Conservation (phyloP, 2,888 invertebrate genomes). For the Amorpha juglandis region DNA sequence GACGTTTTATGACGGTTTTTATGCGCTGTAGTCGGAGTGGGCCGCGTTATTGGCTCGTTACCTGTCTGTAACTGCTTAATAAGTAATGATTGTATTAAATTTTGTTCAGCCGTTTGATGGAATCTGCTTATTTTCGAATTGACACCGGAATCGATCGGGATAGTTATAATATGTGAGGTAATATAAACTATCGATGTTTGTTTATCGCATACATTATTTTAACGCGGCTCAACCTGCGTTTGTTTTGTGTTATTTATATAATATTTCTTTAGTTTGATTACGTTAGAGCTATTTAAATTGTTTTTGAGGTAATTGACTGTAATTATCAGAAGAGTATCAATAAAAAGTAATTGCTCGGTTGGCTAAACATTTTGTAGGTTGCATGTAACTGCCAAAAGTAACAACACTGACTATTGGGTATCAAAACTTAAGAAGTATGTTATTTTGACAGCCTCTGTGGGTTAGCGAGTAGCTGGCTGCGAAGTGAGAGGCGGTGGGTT, state of each 20-base stretch:
- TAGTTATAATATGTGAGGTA: constrained; percentile 31
- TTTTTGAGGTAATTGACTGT: constrained; percentile 8
- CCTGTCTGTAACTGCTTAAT: constrained; percentile 49
- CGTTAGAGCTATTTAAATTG: constrained; percentile 10
- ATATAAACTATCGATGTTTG: constrained; percentile 20
- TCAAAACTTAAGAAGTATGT: background rate
- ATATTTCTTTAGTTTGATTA: constrained; percentile 17
- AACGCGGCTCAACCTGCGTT: constrained; percentile 6
- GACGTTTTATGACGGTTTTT: constrained; percentile 54
- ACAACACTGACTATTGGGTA: background rate
- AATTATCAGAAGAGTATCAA: constrained; percentile 9
- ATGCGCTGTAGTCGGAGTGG: constrained; percentile 41
- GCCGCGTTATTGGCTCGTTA: constrained; percentile 35
- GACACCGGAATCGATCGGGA: constrained; percentile 20
- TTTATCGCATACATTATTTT: constrained; percentile 24
- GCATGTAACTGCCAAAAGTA: background rate
- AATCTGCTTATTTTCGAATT: constrained; percentile 25
- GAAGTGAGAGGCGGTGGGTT: no score
- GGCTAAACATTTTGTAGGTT: no score
- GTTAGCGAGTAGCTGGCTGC: no score
- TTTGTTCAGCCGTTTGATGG: constrained; percentile 27
- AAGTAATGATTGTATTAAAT: constrained; percentile 41
- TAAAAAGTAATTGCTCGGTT: constrained; percentile 6
- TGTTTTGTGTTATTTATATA: constrained; percentile 26
- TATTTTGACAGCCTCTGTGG: no score